Evolutionary conservation across 2,888 invertebrate genomes (phyloP), one percentile per base, ranked within the genome.

Genomic region (Drosophila algonquin): DNA sequence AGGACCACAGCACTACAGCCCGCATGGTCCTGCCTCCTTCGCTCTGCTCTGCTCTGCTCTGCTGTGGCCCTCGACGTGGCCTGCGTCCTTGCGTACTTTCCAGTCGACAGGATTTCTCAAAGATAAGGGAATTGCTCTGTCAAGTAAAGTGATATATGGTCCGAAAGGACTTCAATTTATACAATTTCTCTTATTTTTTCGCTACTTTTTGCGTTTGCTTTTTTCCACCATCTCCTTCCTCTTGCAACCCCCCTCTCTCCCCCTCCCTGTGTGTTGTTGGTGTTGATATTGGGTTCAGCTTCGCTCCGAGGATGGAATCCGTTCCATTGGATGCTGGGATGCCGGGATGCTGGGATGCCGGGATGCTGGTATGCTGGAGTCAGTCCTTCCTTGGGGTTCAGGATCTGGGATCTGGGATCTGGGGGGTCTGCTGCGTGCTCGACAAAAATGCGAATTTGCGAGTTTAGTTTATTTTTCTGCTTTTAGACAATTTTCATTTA

Each of bases 101-200:
- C 90, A 91, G 92, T 91, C 90, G 92, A 91, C 91, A 91, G 91
- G 90, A 90, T 91, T 91, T 90, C 89, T 87, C 89, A 89, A 89
- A 93, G 93, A 93, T 94, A 93, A 93, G 94, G 94, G 94, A 94
- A 94, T 94, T 94, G 94, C 94, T 94, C 94, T 94, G 94, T 94
- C 94, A 94, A 93, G 93, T 93, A 93, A 92, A 94, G 94, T 94
- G 94, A 94, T 94, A 94, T 94, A 94, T 94, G 93, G 94, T 93
- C 93, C 93, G 93, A 90, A 90, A 91, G 93, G 94, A 94, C 94
- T 94, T 94, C 91, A 90, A 91, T 91, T 90, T 89, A 89, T 90
- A 89, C 90, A 90, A 89, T 90, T 90, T 89, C 85, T 89, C 90
- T 90, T 90, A 90, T 90, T 90, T 88, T 89, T 82, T 83, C 87